Conservation (phyloP, 2,797 vertebrate species). For the Sebastes diploproa region DNA sequence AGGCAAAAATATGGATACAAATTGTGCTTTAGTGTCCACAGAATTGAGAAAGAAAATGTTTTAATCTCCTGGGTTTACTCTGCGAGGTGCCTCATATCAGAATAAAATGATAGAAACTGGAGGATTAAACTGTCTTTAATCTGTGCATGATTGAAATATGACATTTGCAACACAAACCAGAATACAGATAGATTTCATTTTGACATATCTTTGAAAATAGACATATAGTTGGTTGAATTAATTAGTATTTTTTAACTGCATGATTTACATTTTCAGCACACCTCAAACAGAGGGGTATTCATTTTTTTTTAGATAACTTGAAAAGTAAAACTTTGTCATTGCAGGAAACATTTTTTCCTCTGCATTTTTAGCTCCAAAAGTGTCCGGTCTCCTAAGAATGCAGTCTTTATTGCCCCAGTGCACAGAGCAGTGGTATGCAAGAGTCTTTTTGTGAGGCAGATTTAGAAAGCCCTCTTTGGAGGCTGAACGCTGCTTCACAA, state of each 20-base stretch:
- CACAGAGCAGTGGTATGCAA: constrained; percentile 80
- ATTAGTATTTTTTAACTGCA: not conserved
- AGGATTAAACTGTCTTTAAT: constrained; percentile 43
- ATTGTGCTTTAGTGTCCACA: not conserved
- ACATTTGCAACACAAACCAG: constrained; percentile 20
- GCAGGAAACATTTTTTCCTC: not conserved
- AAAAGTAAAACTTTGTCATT: constrained; percentile 1
- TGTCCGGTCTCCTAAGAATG: constrained; percentile 76
- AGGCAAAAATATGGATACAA: not conserved
- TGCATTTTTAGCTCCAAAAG: constrained; percentile 60
- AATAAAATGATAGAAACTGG: constrained; percentile 25
- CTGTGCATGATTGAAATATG: constrained; percentile 20
- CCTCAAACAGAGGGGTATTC: not conserved
- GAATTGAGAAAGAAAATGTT: constrained; percentile 7
- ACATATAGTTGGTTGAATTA: not conserved
- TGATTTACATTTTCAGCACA: not conserved
- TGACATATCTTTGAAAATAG: not conserved
- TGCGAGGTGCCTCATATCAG: constrained; percentile 3
- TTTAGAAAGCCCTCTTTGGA: constrained; percentile 85
- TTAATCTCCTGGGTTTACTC: constrained; percentile 9
- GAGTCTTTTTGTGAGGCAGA: constrained; percentile 83
- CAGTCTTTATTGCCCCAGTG: constrained; percentile 76
- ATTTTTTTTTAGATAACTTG: not conserved
- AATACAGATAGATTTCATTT: not conserved
- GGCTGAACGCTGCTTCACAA: constrained; percentile 79